phyloP scores from a whole-genome alignment of 2,113 vertebrate genomes.

The Centropristis striata region DNA sequence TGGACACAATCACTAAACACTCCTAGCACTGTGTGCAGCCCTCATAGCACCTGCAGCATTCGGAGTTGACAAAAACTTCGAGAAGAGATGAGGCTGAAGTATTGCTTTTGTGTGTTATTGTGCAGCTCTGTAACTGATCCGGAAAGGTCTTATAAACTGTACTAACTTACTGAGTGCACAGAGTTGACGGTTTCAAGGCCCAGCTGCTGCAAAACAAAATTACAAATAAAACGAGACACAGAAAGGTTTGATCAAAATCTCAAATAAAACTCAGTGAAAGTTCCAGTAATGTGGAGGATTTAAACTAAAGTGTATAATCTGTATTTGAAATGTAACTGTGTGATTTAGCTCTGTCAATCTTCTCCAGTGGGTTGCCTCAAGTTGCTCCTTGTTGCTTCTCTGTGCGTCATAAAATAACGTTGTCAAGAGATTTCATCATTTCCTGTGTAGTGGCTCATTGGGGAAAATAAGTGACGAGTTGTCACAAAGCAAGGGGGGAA shows the following conservation, averaged over 20 bases:
- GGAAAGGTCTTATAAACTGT: not conserved
- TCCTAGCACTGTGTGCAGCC: not conserved
- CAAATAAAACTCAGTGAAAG: not conserved
- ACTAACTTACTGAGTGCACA: too few relatives aligned
- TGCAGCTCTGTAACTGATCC: not conserved
- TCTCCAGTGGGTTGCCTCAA: slow-evolving; percentile 17
- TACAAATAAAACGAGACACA: not conserved
- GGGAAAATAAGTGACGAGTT: slow-evolving; percentile 45
- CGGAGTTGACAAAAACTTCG: not conserved
- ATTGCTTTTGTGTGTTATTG: not conserved
- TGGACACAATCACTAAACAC: not conserved
- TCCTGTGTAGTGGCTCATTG: slow-evolving; percentile 48
- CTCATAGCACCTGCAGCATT: not conserved
- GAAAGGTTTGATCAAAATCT: not conserved
- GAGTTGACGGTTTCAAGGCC: not conserved
- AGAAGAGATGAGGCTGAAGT: not conserved
- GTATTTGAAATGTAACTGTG: not conserved
- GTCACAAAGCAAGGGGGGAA: slow-evolving; percentile 36
- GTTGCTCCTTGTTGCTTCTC: slow-evolving; percentile 11
- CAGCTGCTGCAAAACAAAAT: not conserved
- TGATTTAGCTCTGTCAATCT: slow-evolving; percentile 15
- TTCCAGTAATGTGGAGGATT: slow-evolving; percentile 3
- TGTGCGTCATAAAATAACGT: slow-evolving; percentile 30
- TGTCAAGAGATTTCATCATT: slow-evolving; percentile 61
- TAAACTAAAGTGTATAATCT: not conserved